Percentiles rank a stretch among this genome's conserved stretches.
These are phyloP conservation scores for Enteromius viviparus DNA, from an alignment of 2,797 vertebrate species.

Conservation along the genomic window DNA sequence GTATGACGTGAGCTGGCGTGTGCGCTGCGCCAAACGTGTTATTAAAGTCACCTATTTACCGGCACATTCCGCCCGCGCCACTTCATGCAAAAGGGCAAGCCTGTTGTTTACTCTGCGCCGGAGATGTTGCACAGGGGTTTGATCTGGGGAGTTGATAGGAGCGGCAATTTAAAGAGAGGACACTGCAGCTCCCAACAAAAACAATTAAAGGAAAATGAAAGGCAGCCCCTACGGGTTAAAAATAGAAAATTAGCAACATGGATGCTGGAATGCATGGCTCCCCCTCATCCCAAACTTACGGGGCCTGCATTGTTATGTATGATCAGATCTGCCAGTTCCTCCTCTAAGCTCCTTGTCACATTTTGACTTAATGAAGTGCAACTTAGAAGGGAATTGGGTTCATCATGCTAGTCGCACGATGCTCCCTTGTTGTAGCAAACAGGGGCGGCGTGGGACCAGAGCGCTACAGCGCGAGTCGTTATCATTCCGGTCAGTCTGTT, in stretches of 20 bases:
- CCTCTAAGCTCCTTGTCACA: constrained; percentile 99
- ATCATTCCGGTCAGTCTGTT: constrained; percentile 99
- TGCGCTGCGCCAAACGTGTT: constrained; percentile 16
- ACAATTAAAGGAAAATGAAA: constrained; percentile 89
- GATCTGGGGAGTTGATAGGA: constrained; percentile 82
- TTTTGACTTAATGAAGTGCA: constrained; percentile 99
- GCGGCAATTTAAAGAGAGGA: constrained; percentile 84
- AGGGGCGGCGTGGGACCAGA: constrained; percentile 98
- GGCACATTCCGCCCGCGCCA: constrained; percentile 61
- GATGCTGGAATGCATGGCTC: constrained; percentile 79
- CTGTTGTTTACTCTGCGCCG: constrained; percentile 79
- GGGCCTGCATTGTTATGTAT: constrained; percentile 96
- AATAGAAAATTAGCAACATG: constrained; percentile 87
- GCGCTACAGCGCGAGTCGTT: constrained; percentile 97
- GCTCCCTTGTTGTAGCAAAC: constrained; percentile 99
- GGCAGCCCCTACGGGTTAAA: constrained; percentile 84
- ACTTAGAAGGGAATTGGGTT: constrained; percentile 99
- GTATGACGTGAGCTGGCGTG: constrained; percentile 13
- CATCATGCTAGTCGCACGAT: constrained; percentile 97
- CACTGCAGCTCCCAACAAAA: constrained; percentile 82
- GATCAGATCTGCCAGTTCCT: constrained; percentile 99
- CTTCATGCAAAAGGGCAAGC: constrained; percentile 74
- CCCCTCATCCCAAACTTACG: constrained; percentile 87
- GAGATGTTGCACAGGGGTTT: constrained; percentile 77
- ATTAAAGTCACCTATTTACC: constrained; percentile 66